Percentiles rank a stretch among this genome's conserved stretches.
phyloP scores from a whole-genome alignment of 2,113 vertebrate species.

The Oryzias celebensis region DNA sequence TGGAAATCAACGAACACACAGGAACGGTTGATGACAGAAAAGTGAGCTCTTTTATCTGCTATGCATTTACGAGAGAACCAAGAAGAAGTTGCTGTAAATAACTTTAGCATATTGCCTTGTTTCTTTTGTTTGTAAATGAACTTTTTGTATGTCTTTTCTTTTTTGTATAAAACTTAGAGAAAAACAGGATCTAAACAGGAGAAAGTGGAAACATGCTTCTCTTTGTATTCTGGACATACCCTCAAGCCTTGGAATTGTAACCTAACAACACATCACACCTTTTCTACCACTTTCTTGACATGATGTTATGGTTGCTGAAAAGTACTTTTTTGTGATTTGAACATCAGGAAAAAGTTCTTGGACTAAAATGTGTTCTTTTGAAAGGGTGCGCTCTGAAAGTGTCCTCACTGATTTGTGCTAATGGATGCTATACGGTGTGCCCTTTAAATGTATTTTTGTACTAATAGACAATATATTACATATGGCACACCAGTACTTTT shows the following conservation, averaged over 20 bases:
- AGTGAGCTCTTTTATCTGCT: slow-evolving; percentile 81
- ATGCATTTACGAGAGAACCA: slow-evolving; percentile 78
- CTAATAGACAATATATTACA: slow-evolving; percentile 98
- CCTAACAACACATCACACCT: slow-evolving; percentile 87
- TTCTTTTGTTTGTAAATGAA: slow-evolving; percentile 97
- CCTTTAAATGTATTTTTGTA: slow-evolving; percentile 99
- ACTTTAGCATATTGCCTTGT: slow-evolving; percentile 93
- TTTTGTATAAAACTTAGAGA: slow-evolving; percentile 94
- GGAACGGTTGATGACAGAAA: slow-evolving; percentile 58
- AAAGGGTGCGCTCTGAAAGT: slow-evolving; percentile 82
- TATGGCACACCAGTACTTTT: slow-evolving; percentile 93
- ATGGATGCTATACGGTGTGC: slow-evolving; percentile 94
- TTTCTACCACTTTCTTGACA: slow-evolving; percentile 83
- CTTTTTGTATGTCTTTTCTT: slow-evolving; percentile 97
- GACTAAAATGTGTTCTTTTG: slow-evolving; percentile 85
- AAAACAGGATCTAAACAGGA: slow-evolving; percentile 73
- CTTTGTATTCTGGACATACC: slow-evolving; percentile 94
- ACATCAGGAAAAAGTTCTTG: slow-evolving; percentile 80
- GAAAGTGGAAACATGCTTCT: slow-evolving; percentile 72
- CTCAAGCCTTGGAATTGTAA: slow-evolving; percentile 92
- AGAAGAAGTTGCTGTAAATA: slow-evolving; percentile 92
- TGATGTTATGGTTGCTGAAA: slow-evolving; percentile 79
- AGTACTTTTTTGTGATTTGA: slow-evolving; percentile 84
- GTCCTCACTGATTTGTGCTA: slow-evolving; percentile 93
- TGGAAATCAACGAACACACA: slow-evolving; percentile 69